Conservation (phyloP, 2,797 vertebrate genomes). For the Tenualosa ilisha region DNA sequence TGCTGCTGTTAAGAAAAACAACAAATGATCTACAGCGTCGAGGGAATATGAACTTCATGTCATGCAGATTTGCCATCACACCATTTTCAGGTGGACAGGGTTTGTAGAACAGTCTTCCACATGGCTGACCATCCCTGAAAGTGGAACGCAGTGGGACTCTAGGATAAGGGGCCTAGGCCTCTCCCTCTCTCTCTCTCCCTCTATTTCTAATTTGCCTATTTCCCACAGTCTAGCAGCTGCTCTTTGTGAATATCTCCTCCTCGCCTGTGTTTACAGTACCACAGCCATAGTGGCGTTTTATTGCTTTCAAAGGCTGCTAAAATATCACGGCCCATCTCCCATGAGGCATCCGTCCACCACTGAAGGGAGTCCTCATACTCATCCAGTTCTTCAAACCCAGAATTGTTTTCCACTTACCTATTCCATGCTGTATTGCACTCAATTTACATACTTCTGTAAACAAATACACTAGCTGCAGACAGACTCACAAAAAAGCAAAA, state of each 20-base stretch:
- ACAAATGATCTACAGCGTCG: background rate
- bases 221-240: background rate
- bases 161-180: too few species aligned
- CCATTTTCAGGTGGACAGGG: too few species aligned
- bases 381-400: background rate
- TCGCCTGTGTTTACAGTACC: background rate
- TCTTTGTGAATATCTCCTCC: background rate
- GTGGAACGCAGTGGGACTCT: too few species aligned
- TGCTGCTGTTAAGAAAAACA: background rate
- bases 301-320: background rate
- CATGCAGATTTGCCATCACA: too few species aligned
- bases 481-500: background rate
- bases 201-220: background rate
- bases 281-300: background rate
- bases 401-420: background rate
- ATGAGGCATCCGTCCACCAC: background rate
- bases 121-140: too few species aligned
- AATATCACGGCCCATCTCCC: background rate
- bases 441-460: background rate
- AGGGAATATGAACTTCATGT: too few species aligned
- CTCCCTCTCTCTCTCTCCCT: background rate
- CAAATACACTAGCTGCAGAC: background rate
- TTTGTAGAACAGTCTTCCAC: too few species aligned
- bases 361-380: background rate
- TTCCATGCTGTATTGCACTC: background rate